Percentiles rank a stretch among this genome's conserved stretches.
Conservation (phyloP, 2,888 invertebrate genomes). For the Hypercompe scribonia region DNA sequence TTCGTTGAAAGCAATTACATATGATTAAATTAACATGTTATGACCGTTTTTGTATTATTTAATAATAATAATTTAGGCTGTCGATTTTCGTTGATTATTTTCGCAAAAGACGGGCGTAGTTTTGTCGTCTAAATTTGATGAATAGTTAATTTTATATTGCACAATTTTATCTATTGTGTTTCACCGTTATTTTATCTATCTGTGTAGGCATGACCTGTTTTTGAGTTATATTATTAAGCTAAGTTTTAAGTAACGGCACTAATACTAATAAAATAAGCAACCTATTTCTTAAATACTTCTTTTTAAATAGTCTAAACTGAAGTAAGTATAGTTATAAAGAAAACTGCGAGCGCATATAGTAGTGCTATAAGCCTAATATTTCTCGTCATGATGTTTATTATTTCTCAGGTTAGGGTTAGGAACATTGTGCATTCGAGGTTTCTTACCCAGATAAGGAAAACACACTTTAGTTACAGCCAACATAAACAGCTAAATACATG, state of each 20-base stretch:
- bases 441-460: slow-evolving; percentile 5
- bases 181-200: neutral
- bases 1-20: neutral
- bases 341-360: neutral
- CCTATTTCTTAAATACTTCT: neutral
- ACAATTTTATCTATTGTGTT: neutral
- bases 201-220: neutral
- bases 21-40: neutral
- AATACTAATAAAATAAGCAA: neutral
- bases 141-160: neutral
- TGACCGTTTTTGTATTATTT: neutral
- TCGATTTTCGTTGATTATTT: neutral
- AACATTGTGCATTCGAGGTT: neutral
- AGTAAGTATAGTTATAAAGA: neutral
- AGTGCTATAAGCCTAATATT: neutral
- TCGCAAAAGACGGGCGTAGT: neutral
- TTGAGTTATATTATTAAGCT: neutral
- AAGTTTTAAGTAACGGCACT: neutral
- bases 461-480: slow-evolving; percentile 2
- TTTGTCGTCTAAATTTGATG: neutral
- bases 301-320: neutral
- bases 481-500: slow-evolving; percentile 12
- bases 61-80: neutral
- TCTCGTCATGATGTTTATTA: neutral
- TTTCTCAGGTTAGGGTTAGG: neutral